Evolutionary conservation across 2,113 vertebrate genomes (phyloP), one percentile per base, ranked within the genome.

Genomic region (Cololabis saira): DNA sequence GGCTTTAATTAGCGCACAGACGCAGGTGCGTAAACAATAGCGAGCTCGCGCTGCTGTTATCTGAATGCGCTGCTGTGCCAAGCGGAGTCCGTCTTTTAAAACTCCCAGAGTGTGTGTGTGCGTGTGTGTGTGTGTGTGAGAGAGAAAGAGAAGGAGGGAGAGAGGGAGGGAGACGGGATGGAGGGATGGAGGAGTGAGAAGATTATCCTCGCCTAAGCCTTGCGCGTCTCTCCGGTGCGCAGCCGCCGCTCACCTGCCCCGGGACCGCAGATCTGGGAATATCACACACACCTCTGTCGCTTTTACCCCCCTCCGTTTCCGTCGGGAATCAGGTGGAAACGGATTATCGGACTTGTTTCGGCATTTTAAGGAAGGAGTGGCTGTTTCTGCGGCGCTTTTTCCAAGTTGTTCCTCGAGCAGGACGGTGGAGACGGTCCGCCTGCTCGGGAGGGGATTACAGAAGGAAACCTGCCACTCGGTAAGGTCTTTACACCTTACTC

Each of bases 391-490:
- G 30, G 12, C n/a, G 19, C 67, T 80, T 76, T n/a, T 62, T 51
- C 14, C 37, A 86, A 91, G 67, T 88, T 85, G 61, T 41, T 73
- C 64, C 33, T 13, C 49, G 11, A 61, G 52, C 67, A 58, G 65
- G 53, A 53, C 69, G 21, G 51, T 72, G 1, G 45, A 61, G 58
- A 69, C 81, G 61, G 57, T 47, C 71, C 68, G 68, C 73, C 58
- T 42, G 56, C 78, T 37, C 85, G 52, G 70, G 69, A 79, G 69
- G 14, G 80, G 86, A 87, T 88, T 84, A 85, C 27, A 63, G 61
- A 44, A 65, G 57, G 74, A 45, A 15, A 56, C 24, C 56, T 44
- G 72, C 58, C n/a, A 6, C 53, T 18, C 68, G 81, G 90, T 91
- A 86, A 90, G 73, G 75, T 80, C 56, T 58, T 74, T 62, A 76